Percentiles rank a stretch among this genome's conserved stretches.
Conservation (phyloP, 2,888 invertebrate species). For the Unio delphinus region DNA sequence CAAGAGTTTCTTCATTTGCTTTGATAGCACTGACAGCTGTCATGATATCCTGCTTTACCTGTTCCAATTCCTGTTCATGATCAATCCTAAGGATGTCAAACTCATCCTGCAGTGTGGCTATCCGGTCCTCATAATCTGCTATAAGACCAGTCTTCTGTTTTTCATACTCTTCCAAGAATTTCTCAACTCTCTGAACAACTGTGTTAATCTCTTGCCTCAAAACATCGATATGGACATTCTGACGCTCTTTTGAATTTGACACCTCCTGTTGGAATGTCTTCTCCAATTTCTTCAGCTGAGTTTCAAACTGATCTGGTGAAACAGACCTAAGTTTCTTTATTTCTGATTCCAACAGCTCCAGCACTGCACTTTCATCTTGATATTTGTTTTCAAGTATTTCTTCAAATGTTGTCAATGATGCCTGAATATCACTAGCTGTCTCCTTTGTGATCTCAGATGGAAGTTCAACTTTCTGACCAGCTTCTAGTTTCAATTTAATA, state of each 20-base stretch:
- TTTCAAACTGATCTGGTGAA: constrained; percentile 37
- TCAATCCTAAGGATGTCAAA: constrained; percentile 68
- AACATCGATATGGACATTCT: constrained; percentile 59
- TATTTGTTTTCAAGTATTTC: constrained; percentile 60
- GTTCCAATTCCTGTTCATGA: constrained; percentile 68
- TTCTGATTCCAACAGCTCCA: constrained; percentile 53
- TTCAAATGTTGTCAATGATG: constrained; percentile 54
- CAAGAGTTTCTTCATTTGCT: constrained; percentile 59
- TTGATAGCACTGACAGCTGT: constrained; percentile 70
- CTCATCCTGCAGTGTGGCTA: constrained; percentile 49
- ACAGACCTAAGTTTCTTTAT: constrained; percentile 44
- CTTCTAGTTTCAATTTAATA: constrained; percentile 48
- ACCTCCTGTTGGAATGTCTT: constrained; percentile 55
- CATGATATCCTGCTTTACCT: constrained; percentile 69
- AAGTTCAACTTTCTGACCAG: constrained; percentile 42
- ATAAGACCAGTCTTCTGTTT: constrained; percentile 47
- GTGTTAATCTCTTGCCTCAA: constrained; percentile 53
- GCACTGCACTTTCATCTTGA: constrained; percentile 59
- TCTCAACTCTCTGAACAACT: constrained; percentile 48
- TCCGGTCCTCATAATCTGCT: constrained; percentile 51
- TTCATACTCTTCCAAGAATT: constrained; percentile 52
- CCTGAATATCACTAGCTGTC: constrained; percentile 52
- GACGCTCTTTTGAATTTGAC: constrained; percentile 52
- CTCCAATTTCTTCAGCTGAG: constrained; percentile 51
- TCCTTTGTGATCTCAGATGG: constrained; percentile 50